phyloP scores from a whole-genome alignment of 2,797 vertebrate genomes.

The Channallabes apus region DNA sequence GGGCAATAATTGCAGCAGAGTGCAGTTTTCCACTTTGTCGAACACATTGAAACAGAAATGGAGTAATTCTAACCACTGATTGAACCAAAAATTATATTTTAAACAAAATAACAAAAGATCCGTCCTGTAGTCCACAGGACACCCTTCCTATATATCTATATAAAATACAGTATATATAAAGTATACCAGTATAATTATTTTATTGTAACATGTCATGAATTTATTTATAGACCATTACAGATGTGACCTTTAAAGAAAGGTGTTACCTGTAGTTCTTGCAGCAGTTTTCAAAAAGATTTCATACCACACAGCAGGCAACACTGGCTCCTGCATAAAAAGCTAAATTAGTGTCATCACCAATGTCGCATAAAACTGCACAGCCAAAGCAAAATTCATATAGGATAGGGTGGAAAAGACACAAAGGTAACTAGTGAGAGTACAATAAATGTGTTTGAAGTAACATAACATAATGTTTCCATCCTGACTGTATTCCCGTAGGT shows the following conservation, averaged over 20 bases:
- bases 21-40: too few relatives aligned
- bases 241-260: neutral
- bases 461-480: neutral
- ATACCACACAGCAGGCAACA: neutral
- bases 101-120: too few relatives aligned
- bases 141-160: too few relatives aligned
- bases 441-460: neutral
- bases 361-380: neutral
- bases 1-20: too few relatives aligned
- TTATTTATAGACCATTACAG: neutral
- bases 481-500: neutral
- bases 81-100: too few relatives aligned
- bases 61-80: too few relatives aligned
- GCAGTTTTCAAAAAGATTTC: neutral
- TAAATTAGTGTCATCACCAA: conserved; percentile 14
- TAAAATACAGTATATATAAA: too few relatives aligned
- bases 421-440: neutral
- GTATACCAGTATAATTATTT: neutral
- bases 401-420: neutral
- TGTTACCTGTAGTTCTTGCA: neutral
- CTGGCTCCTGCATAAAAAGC: neutral
- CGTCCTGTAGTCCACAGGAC: too few relatives aligned
- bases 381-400: neutral
- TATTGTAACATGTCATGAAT: neutral
- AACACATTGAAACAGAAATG: too few relatives aligned